Evolutionary conservation across 2,113 vertebrate genomes (phyloP).

Genomic region (Cairina moschata): DNA sequence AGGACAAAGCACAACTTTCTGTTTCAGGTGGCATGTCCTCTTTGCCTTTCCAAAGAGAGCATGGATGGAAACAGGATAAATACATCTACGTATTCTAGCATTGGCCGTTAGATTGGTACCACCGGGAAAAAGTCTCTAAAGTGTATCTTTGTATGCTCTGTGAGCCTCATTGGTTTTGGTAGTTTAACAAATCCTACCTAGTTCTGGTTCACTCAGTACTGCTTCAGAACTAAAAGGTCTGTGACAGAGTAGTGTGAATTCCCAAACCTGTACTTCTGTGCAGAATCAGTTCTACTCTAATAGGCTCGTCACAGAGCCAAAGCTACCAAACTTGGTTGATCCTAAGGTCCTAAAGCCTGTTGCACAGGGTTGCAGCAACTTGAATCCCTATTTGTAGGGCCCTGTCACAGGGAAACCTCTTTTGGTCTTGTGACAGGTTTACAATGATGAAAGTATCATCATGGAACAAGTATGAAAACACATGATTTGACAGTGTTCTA

Average conservation of each 20-base stretch:
- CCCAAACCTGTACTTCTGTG: too few relatives aligned
- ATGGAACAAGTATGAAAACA: neutral
- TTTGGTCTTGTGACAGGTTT: neutral
- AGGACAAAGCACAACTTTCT: neutral
- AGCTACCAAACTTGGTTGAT: too few relatives aligned
- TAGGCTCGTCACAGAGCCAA: too few relatives aligned
- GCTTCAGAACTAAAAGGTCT: too few relatives aligned
- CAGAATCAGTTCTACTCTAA: too few relatives aligned
- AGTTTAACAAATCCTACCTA: too few relatives aligned
- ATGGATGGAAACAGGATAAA: neutral
- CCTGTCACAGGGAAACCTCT: neutral
- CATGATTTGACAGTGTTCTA: neutral
- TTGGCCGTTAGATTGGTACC: neutral
- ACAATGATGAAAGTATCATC: too few relatives aligned
- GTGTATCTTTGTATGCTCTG: neutral
- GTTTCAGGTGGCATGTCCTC: neutral
- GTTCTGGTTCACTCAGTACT: too few relatives aligned
- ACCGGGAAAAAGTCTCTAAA: neutral
- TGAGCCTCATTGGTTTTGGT: neutral
- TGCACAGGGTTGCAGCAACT: too few relatives aligned
- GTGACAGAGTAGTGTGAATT: too few relatives aligned
- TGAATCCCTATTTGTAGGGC: too few relatives aligned
- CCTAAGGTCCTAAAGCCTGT: too few relatives aligned
- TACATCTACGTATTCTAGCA: neutral
- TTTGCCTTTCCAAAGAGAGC: neutral